Percentiles rank a stretch among this genome's conserved stretches.
Evolutionary conservation across 1,140 invertebrate genomes (phyloP).

Genomic region (Nymphalis io): DNA sequence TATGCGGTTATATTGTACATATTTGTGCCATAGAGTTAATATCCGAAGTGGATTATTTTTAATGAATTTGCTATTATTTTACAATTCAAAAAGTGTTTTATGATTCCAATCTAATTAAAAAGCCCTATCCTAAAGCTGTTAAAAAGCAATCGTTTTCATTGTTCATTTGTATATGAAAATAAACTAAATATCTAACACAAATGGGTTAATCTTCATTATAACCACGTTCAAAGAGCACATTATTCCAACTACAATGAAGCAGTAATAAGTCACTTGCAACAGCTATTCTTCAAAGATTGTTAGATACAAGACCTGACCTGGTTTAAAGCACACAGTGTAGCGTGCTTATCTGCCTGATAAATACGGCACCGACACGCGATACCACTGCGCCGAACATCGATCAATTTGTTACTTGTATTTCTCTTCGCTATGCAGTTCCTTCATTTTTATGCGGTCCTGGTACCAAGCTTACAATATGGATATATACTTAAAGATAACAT

Average conservation of each 20-base stretch:
- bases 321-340: constrained; percentile 17
- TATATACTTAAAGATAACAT: not conserved
- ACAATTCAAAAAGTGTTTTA: too few species aligned
- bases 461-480: not conserved
- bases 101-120: too few species aligned
- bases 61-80: not conserved
- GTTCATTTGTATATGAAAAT: not conserved
- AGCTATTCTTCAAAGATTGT: constrained; percentile 11
- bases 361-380: constrained; percentile 22
- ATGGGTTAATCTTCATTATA: not conserved
- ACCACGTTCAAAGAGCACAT: not conserved
- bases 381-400: constrained; percentile 21
- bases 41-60: not conserved
- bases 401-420: not conserved
- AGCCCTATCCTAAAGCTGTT: too few species aligned
- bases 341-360: constrained; percentile 25
- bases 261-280: constrained; percentile 4
- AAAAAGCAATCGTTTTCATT: too few species aligned
- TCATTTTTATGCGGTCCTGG: constrained; percentile 5
- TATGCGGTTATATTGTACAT: not conserved
- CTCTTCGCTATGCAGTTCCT: not conserved
- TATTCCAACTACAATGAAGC: not conserved
- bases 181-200: too few species aligned
- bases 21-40: not conserved
- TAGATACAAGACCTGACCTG: constrained; percentile 21